Evolutionary conservation across 1,140 invertebrate genomes (phyloP).

Genomic region (Bombus waltoni): DNA sequence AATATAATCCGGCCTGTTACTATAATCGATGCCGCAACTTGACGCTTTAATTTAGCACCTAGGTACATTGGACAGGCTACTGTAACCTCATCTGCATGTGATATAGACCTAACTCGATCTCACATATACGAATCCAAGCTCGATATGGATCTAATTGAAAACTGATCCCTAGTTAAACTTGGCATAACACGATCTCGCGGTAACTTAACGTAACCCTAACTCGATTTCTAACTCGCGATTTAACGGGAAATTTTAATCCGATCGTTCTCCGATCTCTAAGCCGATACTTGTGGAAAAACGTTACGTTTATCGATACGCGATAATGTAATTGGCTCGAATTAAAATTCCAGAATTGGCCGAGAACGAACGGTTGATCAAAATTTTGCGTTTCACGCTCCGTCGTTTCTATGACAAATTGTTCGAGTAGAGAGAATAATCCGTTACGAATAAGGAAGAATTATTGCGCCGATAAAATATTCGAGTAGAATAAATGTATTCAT

Average conservation of each 20-base stretch:
- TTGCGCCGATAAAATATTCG: too few species aligned
- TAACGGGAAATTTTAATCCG: not conserved
- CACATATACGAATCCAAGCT: slow-evolving; percentile 1
- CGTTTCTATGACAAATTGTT: too few species aligned
- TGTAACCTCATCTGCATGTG: not conserved
- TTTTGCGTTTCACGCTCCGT: too few species aligned
- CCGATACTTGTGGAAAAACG: too few species aligned
- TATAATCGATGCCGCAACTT: not conserved
- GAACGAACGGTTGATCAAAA: too few species aligned
- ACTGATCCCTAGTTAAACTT: slow-evolving; percentile 2
- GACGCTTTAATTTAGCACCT: not conserved
- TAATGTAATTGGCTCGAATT: too few species aligned
- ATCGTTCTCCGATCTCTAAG: too few species aligned
- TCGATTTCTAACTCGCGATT: not conserved
- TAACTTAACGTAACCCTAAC: not conserved
- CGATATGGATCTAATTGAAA: not conserved
- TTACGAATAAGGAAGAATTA: too few species aligned
- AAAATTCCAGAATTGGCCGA: too few species aligned
- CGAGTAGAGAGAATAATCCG: too few species aligned
- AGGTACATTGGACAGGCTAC: not conserved
- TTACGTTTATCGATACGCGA: too few species aligned
- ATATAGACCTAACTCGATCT: slow-evolving; percentile 6
- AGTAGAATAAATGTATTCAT: too few species aligned
- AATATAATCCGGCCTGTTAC: not conserved
- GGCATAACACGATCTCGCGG: not conserved